Conservation (phyloP, 2,888 invertebrate genomes). For the Mesochorus sp. region DNA sequence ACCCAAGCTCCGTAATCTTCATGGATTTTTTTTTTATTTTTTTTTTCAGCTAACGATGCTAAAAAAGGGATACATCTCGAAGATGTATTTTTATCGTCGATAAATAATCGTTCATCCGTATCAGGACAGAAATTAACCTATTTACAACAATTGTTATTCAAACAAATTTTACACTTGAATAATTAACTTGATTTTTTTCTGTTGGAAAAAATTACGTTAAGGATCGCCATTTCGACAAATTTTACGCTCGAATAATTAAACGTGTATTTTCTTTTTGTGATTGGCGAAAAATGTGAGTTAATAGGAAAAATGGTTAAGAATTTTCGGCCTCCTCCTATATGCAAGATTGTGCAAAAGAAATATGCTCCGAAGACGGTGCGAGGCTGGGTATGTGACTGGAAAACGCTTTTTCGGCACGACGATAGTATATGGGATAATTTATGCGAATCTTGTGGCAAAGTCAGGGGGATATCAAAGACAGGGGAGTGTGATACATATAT, state of each 20-base stretch:
- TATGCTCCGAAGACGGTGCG: too few relatives aligned
- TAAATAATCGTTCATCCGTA: background rate
- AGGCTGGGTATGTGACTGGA: conserved; percentile 23
- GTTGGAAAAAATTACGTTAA: too few relatives aligned
- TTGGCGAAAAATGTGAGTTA: background rate
- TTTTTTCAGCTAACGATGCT: background rate
- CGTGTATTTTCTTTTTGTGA: background rate
- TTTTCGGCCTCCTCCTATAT: too few relatives aligned
- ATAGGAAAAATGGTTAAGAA: background rate
- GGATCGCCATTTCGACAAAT: too few relatives aligned
- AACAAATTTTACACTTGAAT: too few relatives aligned
- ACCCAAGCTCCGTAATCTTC: background rate
- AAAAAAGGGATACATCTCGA: background rate
- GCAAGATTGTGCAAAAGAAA: too few relatives aligned
- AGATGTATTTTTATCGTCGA: background rate
- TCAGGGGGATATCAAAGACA: conserved; percentile 18
- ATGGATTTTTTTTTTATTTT: background rate
- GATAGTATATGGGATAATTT: conserved; percentile 35
- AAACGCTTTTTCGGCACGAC: conserved; percentile 6
- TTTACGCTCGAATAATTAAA: too few relatives aligned
- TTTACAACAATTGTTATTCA: too few relatives aligned
- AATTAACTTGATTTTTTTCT: too few relatives aligned
- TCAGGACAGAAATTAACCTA: too few relatives aligned
- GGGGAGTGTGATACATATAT: background rate
- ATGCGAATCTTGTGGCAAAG: conserved; percentile 25